Evolutionary conservation across 92 coral and sea anemone genomes (phyloP).

Genomic region (Porites lobata): DNA sequence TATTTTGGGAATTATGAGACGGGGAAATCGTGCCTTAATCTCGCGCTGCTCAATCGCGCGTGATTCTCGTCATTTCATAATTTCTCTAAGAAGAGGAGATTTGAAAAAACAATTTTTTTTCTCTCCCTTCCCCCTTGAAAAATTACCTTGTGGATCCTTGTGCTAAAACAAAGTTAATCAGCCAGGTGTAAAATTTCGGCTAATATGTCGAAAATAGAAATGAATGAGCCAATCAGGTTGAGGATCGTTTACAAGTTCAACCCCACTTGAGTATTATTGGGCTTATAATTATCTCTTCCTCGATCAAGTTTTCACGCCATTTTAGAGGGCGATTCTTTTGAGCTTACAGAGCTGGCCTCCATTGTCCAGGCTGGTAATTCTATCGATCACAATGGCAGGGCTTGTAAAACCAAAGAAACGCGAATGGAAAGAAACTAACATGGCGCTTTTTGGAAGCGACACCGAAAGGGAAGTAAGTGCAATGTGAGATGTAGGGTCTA

Average conservation of each 20-base stretch:
- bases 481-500: neutral
- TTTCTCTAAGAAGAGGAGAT: too few relatives aligned
- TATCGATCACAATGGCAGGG: constrained; percentile 71
- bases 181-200: neutral
- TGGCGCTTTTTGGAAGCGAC: constrained; percentile 89
- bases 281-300: neutral
- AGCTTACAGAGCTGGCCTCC: neutral
- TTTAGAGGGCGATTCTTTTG: neutral
- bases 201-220: neutral
- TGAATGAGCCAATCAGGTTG: neutral
- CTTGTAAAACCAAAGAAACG: constrained; percentile 84
- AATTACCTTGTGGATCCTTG: too few relatives aligned
- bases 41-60: too few relatives aligned
- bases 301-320: neutral
- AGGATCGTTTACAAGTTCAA: neutral
- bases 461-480: constrained; percentile 81
- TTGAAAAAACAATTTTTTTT: too few relatives aligned
- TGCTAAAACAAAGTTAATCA: too few relatives aligned
- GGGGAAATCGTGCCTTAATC: too few relatives aligned
- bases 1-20: too few relatives aligned
- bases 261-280: neutral
- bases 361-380: neutral
- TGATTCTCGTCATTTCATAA: too few relatives aligned
- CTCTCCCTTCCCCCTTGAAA: too few relatives aligned
- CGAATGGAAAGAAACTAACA: constrained; percentile 85